Conservation (phyloP, 2,888 invertebrate species). For the Hermaeophaga mercurialis region DNA sequence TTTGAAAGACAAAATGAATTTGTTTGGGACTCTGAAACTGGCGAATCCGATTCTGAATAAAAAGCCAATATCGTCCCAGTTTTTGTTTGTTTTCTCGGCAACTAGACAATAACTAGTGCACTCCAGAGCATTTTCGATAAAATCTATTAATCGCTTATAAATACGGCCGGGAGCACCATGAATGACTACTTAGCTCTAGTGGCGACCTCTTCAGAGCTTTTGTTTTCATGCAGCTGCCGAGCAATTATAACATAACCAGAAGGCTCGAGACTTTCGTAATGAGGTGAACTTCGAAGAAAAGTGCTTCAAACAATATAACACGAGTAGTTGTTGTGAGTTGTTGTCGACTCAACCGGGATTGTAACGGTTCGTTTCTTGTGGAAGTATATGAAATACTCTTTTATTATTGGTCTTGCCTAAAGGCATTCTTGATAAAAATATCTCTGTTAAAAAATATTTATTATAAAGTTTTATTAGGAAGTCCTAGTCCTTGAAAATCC, state of each 20-base stretch:
- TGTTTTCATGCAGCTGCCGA: slow-evolving; percentile 52
- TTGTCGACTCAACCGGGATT: slow-evolving; percentile 3
- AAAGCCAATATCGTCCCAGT: slow-evolving; percentile 21
- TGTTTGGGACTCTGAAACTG: too few relatives aligned
- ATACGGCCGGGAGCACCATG: slow-evolving; percentile 42
- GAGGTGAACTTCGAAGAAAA: slow-evolving; percentile 38
- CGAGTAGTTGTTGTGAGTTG: slow-evolving; percentile 26
- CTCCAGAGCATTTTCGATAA: slow-evolving; percentile 39
- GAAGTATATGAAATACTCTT: slow-evolving; percentile 1
- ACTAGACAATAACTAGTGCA: slow-evolving; percentile 21
- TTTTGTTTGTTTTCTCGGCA: slow-evolving; percentile 25
- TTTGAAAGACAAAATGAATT: too few relatives aligned
- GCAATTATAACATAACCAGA: slow-evolving; percentile 52
- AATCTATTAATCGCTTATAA: slow-evolving; percentile 49
- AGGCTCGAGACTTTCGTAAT: slow-evolving; percentile 41
- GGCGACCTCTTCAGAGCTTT: slow-evolving; percentile 49
- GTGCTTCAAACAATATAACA: slow-evolving; percentile 27
- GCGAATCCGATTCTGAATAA: slow-evolving; percentile 3
- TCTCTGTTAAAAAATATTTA: too few relatives aligned
- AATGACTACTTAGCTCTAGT: slow-evolving; percentile 42
- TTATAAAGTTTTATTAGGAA: too few relatives aligned
- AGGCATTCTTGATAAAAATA: too few relatives aligned
- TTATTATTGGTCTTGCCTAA: too few relatives aligned
- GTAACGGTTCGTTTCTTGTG: slow-evolving; percentile 24
- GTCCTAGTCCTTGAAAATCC: too few relatives aligned